Conservation (phyloP, 2,888 invertebrate species). For the Gymnocheta viridis region DNA sequence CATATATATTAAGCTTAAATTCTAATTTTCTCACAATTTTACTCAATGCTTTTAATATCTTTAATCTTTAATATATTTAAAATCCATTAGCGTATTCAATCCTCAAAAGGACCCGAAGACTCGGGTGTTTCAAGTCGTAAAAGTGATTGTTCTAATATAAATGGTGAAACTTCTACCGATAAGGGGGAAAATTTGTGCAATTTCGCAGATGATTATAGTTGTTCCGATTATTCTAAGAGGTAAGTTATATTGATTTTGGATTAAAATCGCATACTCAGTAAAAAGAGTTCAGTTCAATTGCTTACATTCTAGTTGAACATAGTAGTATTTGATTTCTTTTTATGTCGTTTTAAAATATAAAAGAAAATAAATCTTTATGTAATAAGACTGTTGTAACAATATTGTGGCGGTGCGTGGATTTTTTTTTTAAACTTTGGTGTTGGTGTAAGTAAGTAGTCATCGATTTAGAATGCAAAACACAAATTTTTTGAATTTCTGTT, state of each 20-base stretch:
- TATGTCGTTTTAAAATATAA: too few species aligned
- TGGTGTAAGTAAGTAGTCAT: too few species aligned
- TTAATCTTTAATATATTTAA: background rate
- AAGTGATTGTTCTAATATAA: conserved; percentile 83
- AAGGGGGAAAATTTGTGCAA: conserved; percentile 78
- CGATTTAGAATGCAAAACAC: too few species aligned
- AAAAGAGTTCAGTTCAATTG: background rate
- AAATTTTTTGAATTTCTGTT: too few species aligned
- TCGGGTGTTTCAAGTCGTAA: conserved; percentile 83
- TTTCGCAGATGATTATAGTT: conserved; percentile 79
- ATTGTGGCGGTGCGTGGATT: too few species aligned
- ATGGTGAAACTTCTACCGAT: conserved; percentile 83
- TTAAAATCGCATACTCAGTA: background rate
- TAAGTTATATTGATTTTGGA: conserved; percentile 53
- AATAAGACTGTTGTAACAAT: too few species aligned
- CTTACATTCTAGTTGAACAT: background rate
- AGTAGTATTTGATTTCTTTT: conserved; percentile 1
- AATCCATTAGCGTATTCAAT: conserved; percentile 74
- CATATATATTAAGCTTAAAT: background rate
- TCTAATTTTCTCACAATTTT: background rate
- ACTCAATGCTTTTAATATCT: conserved; percentile 3
- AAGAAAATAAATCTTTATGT: too few species aligned
- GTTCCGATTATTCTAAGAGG: conserved; percentile 83
- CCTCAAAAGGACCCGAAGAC: conserved; percentile 77
- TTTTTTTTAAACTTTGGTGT: too few species aligned